Percentiles rank a stretch among this genome's conserved stretches.
phyloP scores from a whole-genome alignment of 2,888 invertebrate species.

The Xestoiulus laeticollis region DNA sequence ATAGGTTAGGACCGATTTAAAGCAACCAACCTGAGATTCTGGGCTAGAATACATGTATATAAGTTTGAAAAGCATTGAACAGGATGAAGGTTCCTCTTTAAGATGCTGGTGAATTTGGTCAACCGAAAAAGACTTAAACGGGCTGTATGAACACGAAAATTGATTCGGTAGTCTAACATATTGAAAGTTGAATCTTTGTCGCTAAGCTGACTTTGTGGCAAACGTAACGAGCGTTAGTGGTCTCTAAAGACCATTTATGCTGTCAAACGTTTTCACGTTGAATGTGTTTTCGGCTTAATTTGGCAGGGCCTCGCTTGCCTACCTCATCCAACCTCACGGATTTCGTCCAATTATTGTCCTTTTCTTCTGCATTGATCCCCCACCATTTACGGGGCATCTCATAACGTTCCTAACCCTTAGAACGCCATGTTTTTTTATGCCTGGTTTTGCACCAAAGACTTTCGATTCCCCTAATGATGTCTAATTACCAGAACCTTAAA shows the following conservation, averaged over 20 bases:
- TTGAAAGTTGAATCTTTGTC: slow-evolving; percentile 46
- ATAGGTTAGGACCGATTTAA: too few relatives aligned
- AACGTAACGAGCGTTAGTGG: slow-evolving; percentile 48
- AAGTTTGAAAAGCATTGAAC: too few relatives aligned
- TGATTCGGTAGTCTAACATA: slow-evolving; percentile 32
- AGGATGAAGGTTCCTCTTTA: not conserved
- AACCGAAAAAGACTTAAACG: slow-evolving; percentile 46
- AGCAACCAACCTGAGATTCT: too few relatives aligned
- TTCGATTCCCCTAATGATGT: slow-evolving; percentile 47
- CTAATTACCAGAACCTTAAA: slow-evolving; percentile 45
- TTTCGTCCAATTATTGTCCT: slow-evolving; percentile 44
- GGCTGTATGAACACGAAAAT: slow-evolving; percentile 20
- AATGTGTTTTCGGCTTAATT: slow-evolving; percentile 41
- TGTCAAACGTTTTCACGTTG: slow-evolving; percentile 42
- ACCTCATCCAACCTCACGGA: slow-evolving; percentile 11
- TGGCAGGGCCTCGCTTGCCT: slow-evolving; percentile 31
- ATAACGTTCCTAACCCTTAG: slow-evolving; percentile 47
- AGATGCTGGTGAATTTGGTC: slow-evolving; percentile 41
- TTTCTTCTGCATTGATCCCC: slow-evolving; percentile 18
- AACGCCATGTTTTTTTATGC: slow-evolving; percentile 22
- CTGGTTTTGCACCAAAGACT: not conserved
- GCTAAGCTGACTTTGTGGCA: slow-evolving; percentile 49
- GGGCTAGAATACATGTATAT: too few relatives aligned
- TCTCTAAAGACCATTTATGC: slow-evolving; percentile 47
- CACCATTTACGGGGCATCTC: slow-evolving; percentile 43